Conservation (phyloP, 2,888 invertebrate species). For the Drosophila longiperda region DNA sequence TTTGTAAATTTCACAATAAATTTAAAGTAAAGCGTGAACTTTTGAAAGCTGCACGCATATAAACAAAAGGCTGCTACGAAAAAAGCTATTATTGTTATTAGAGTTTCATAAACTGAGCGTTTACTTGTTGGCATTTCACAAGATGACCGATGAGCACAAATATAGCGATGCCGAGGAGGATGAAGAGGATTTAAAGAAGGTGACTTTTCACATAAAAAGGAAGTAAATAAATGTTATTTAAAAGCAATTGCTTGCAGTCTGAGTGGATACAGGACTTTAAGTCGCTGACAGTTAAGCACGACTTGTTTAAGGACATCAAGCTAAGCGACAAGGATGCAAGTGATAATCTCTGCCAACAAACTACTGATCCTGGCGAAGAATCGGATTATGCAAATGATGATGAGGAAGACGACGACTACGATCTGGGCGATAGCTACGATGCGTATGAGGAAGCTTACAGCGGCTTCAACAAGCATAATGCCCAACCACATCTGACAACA, state of each 20-base stretch:
- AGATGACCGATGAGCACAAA: conserved; percentile 75
- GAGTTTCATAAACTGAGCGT: neutral
- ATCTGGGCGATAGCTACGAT: conserved; percentile 67
- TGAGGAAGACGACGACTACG: conserved; percentile 70
- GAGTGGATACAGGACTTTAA: conserved; percentile 69
- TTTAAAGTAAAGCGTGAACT: conserved; percentile 15
- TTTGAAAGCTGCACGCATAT: conserved; percentile 10
- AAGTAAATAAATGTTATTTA: conserved; percentile 4
- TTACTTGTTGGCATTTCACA: neutral
- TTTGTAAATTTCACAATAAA: conserved; percentile 44
- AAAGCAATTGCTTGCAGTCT: conserved; percentile 53
- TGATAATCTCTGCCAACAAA: conserved; percentile 54
- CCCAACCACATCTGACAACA: conserved; percentile 61
- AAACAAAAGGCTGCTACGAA: neutral
- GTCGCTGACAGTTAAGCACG: conserved; percentile 78
- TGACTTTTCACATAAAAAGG: conserved; percentile 14
- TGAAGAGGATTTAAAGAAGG: conserved; percentile 55
- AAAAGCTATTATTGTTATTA: neutral
- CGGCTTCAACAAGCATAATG: conserved; percentile 82
- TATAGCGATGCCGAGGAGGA: conserved; percentile 84
- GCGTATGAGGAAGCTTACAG: conserved; percentile 82
- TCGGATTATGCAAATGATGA: conserved; percentile 58
- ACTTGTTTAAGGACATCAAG: conserved; percentile 70
- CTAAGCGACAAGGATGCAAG: conserved; percentile 37
- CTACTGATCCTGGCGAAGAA: conserved; percentile 26